Evolutionary conservation across 1,140 invertebrate species (phyloP).

Genomic region (Melanaphis sacchari): DNA sequence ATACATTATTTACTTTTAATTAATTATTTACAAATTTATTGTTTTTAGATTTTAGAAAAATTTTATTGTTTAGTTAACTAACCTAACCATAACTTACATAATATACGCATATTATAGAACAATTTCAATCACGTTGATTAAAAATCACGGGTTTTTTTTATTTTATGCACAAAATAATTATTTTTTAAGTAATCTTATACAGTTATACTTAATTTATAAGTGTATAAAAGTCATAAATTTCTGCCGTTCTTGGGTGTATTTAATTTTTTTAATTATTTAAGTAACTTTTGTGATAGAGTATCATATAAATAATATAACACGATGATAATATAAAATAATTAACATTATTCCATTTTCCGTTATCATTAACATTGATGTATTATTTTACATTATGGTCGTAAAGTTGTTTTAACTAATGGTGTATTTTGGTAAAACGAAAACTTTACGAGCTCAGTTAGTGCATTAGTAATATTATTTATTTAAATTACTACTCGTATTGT

Average conservation of each 20-base stretch:
- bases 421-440: neutral
- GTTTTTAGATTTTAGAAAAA: too few relatives aligned
- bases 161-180: neutral
- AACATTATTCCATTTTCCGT: neutral
- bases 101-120: too few relatives aligned
- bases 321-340: neutral
- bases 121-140: too few relatives aligned
- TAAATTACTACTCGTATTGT: neutral
- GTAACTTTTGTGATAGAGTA: neutral
- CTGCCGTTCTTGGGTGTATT: neutral
- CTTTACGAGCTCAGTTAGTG: neutral
- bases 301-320: neutral
- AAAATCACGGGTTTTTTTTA: neutral
- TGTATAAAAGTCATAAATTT: neutral
- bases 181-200: neutral
- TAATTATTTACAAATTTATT: too few relatives aligned
- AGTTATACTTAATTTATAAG: neutral
- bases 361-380: conserved; percentile 5
- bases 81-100: too few relatives aligned
- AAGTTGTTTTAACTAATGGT: conserved; percentile 14
- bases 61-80: too few relatives aligned
- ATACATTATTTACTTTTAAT: too few relatives aligned
- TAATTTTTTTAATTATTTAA: conserved; percentile 10
- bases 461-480: conserved; percentile 17
- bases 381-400: conserved; percentile 16